Percentiles rank a stretch among this genome's conserved stretches.
phyloP scores from a whole-genome alignment of 1,140 invertebrate genomes.

The Dendrolimus kikuchii region DNA sequence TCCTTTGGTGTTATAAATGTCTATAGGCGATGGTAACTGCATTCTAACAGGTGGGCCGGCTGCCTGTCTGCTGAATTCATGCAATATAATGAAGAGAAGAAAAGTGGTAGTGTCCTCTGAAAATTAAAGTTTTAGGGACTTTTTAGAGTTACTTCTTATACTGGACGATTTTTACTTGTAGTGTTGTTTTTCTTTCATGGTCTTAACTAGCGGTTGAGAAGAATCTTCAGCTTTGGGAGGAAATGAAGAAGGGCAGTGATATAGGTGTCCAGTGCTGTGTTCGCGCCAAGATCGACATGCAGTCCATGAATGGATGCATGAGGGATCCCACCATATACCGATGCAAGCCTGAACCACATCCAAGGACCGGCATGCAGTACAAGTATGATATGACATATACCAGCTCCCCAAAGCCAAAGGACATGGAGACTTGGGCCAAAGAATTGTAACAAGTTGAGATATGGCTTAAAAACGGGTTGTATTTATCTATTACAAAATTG shows the following conservation, averaged over 20 bases:
- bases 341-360: constrained; percentile 97
- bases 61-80: not conserved
- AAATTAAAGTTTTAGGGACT: constrained; percentile 2
- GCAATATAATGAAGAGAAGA: no score
- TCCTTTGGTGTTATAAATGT: no score
- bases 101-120: not conserved
- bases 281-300: constrained; percentile 98
- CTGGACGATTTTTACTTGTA: no score
- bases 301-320: constrained; percentile 96
- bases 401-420: not conserved
- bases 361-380: constrained; percentile 94
- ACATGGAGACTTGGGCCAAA: no score
- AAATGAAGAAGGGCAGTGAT: constrained; percentile 93
- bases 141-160: not conserved
- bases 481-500: no score
- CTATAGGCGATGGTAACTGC: no score
- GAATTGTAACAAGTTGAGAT: no score
- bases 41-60: no score
- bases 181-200: constrained; percentile 1
- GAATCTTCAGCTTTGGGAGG: constrained; percentile 93
- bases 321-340: constrained; percentile 99
- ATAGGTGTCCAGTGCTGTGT: constrained; percentile 92
- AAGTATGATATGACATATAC: constrained; percentile 77
- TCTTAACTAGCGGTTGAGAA: constrained; percentile 81
- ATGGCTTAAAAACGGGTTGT: no score